Evolutionary conservation across 2,888 invertebrate genomes (phyloP), one percentile per base, ranked within the genome.

Genomic region (Temnothorax rugatulus): DNA sequence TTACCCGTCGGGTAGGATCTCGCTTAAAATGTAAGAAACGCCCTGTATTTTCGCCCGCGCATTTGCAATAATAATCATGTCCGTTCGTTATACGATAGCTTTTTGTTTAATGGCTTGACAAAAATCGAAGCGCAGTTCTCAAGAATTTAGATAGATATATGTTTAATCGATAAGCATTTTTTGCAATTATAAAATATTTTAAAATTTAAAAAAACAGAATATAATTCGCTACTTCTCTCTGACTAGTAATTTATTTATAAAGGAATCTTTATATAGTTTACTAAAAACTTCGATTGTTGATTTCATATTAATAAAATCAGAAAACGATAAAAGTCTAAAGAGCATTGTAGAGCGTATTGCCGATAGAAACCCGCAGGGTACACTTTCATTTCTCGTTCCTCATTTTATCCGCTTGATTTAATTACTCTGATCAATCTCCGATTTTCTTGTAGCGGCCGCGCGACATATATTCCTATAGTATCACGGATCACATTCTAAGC

Each of bases 1-100:
- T 81, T 81, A 61, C 71, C 57, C 57, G 47, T 13, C 71, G 59
- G 50, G 47, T 64, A 47, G 63, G 11, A 71, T 71, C 13, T 21
- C 47, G 11, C 47, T 73, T 73, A 61, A 61, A 73, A 81, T 73
- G 38, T 50, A 50, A 71, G 59, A 34, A 79, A 81, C 47, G 13
- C 13, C 59, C 59, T 29, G 25, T 57, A 59, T 59, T 79, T 79
- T 79, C 25, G 34, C 34, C 15, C 54, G 15, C 57, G 71, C 47
- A 71, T 71, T 71, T 79, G 73, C 79, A 61, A 73, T 50, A 59
- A 50, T 50, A 59, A 68, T 77, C 63, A 64, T 38, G 34, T n/a
- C 15, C 47, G 44, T 38, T 29, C 7, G 54, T 15, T 29, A 44
- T 69, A 44, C 29, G 44, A 59, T 21, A 50, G 38, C 47, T 47